A percentile compares a stretch with the other conserved stretches of the same genome.
Conservation (phyloP, 2,113 vertebrate species). For the Anhinga anhinga region DNA sequence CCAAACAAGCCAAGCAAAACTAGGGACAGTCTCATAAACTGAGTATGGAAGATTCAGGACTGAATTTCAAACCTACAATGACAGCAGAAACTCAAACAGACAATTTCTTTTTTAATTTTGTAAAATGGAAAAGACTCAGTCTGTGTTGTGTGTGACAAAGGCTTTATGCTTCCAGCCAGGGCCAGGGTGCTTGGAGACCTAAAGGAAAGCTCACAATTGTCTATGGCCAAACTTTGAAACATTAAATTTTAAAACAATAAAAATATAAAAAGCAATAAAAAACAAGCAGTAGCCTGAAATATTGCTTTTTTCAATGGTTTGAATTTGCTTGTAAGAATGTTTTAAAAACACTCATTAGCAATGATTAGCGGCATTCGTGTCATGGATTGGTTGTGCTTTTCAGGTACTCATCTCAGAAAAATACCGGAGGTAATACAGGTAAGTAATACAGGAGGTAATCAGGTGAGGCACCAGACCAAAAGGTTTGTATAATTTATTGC, state of each 20-base stretch:
- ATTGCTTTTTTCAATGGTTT: neutral
- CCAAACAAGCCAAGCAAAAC: neutral
- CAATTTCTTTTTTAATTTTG: neutral
- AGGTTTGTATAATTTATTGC: neutral
- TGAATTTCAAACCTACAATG: neutral
- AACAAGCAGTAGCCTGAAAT: neutral
- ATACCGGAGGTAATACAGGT: too few species aligned
- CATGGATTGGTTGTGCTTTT: neutral
- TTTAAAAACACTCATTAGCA: neutral
- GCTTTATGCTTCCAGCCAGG: neutral
- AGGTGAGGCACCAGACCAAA: neutral
- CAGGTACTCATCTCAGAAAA: neutral
- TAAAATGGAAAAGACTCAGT: neutral
- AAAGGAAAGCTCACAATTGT: neutral
- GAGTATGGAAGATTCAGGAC: neutral
- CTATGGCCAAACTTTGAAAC: neutral
- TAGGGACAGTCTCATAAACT: neutral
- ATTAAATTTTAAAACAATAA: neutral
- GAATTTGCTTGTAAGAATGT: neutral
- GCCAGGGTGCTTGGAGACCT: neutral
- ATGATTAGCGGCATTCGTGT: neutral
- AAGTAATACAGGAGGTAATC: neutral
- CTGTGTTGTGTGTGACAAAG: neutral
- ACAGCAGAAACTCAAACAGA: neutral
- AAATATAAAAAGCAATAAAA: neutral